Percentiles rank a stretch among this genome's conserved stretches.
Conservation (phyloP, 2,113 vertebrate genomes). For the Gnathonemus longibarbis region DNA sequence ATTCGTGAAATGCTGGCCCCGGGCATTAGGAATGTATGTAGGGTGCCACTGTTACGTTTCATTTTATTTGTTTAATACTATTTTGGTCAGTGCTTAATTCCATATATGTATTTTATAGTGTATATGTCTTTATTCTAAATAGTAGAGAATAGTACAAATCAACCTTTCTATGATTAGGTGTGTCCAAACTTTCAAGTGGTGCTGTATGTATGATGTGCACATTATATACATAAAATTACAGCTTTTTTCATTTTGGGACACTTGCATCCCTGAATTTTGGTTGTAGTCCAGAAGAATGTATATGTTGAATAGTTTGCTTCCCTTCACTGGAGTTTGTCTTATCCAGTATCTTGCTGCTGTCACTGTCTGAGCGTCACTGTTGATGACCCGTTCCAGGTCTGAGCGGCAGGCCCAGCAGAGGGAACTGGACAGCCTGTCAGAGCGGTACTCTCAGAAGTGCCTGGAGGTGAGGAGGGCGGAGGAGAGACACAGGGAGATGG, state of each 20-base stretch:
- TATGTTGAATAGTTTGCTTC: neutral
- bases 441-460: conserved; percentile 80
- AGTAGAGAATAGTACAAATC: too few species aligned
- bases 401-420: conserved; percentile 63
- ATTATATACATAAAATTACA: too few species aligned
- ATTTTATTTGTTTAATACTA: neutral
- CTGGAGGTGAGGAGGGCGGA: conserved; percentile 71
- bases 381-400: conserved; percentile 50
- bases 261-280: neutral
- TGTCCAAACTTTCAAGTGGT: too few species aligned
- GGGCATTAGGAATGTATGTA: neutral
- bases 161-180: too few species aligned
- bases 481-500: conserved; percentile 59
- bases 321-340: neutral
- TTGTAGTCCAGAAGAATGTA: neutral
- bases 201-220: too few species aligned
- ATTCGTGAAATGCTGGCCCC: neutral
- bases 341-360: neutral
- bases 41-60: neutral
- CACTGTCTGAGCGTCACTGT: neutral
- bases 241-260: neutral
- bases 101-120: neutral
- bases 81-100: neutral
- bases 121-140: neutral
- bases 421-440: conserved; percentile 79